Base-by-base conservation (phyloP, 2,888 invertebrate genomes). In the Pandemis heparana region DNA sequence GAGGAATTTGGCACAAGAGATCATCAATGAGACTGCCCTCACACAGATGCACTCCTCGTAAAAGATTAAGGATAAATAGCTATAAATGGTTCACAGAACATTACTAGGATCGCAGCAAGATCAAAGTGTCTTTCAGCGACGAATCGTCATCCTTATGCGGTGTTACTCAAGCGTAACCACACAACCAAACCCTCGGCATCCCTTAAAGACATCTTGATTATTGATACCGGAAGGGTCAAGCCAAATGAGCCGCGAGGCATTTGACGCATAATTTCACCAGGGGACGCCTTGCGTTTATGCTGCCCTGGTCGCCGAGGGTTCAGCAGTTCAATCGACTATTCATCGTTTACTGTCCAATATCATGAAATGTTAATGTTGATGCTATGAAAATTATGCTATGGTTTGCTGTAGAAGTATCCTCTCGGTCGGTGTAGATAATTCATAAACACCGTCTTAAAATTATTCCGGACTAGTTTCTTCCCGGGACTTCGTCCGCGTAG, bases 161-260 rank as follows among this genome's bases (percentile, higher is more conserved):
- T n/a, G 41, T 9, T 41, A 39, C 16, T 41, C 38, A 51, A 23
- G 5, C 32, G 32, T 23, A 73, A 68, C 46, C 59, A 46, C 67
- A 56, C 38, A 7, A 32, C 23, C 23, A 32, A 10, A 9, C 41
- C 18, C 43, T 63, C 46, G 10, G 10, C 53, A 72, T 53, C 51
- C 61, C 41, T 70, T 43, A 62, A 43, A 67, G 62, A 68, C 69
- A 64, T 71, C 71, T 71, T 73, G 73, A 69, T 73, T 60, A 69
- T 69, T 63, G 70, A 64, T 64, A 48, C 48, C 68, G 89, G 83
- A 84, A 85, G 81, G 80, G 80, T 78, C 66, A 75, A 77, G 78
- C 77, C 79, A 82, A 93, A 92, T 90, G 92, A 91, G 87, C 88
- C 92, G 89, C 89, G 85, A 88, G 88, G 85, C 83, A 89, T 92